phyloP scores from a whole-genome alignment of 2,113 vertebrate genomes.

The Vicugna pacos region DNA sequence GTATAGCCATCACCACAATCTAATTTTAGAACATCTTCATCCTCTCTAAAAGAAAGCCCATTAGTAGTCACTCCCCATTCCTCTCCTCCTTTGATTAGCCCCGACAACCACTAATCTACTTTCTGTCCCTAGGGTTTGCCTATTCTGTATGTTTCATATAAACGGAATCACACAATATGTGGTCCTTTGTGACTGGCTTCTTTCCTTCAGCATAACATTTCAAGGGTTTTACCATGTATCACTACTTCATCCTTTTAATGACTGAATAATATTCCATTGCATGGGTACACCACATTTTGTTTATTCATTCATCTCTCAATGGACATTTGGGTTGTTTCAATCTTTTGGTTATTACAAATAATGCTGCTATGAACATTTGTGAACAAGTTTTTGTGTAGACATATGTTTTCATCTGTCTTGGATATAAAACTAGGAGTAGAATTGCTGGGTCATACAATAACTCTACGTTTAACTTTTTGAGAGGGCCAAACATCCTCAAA shows the following conservation, averaged over 20 bases:
- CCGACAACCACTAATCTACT: background rate
- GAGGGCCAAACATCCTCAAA: background rate
- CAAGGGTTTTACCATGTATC: background rate
- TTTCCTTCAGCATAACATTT: background rate
- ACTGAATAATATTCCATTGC: background rate
- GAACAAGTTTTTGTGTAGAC: background rate
- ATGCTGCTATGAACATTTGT: background rate
- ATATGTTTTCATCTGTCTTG: background rate
- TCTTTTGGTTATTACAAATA: background rate
- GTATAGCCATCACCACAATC: background rate
- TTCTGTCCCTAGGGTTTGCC: background rate
- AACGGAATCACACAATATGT: background rate
- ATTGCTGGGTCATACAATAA: background rate
- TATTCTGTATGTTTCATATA: background rate
- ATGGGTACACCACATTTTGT: background rate
- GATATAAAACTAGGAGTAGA: background rate
- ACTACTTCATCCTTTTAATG: background rate
- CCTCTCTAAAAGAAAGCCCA: background rate
- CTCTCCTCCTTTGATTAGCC: background rate
- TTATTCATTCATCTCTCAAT: background rate
- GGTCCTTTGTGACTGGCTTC: background rate
- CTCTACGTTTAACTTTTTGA: slow-evolving; percentile 24
- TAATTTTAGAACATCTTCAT: slow-evolving; percentile 1
- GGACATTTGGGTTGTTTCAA: background rate
- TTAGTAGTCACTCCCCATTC: background rate